A percentile compares a stretch with the other conserved stretches of the same genome.
Conservation (phyloP, 2,888 invertebrate species). For the Bombylius discolor region DNA sequence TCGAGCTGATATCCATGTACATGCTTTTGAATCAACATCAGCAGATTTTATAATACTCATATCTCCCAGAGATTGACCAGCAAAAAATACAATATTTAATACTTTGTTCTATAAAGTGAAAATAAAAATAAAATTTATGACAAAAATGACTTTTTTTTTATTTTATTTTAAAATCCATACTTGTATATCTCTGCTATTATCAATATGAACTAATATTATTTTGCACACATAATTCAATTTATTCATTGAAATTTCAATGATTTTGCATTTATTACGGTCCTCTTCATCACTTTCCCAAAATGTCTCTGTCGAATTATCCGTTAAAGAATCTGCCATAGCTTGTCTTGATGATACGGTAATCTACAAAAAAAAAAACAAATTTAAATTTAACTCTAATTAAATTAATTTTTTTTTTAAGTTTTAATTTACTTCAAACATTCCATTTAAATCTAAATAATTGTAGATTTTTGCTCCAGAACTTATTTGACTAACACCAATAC, state of each 20-base stretch:
- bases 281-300: conserved; percentile 99
- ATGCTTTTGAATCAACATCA: conserved; percentile 74
- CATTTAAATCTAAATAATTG: conserved; percentile 30
- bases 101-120: conserved; percentile 65
- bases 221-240: conserved; percentile 38
- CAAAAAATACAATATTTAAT: conserved; percentile 68
- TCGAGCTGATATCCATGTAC: conserved; percentile 84
- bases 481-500: conserved; percentile 10
- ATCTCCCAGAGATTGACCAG: conserved; percentile 71
- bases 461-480: conserved; percentile 26
- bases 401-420: background rate
- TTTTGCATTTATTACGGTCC: conserved; percentile 84
- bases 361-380: conserved; percentile 26
- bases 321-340: conserved; percentile 85
- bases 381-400: background rate
- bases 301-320: conserved; percentile 91
- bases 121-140: background rate
- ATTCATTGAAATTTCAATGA: conserved; percentile 56
- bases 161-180: conserved; percentile 34
- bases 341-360: conserved; percentile 85
- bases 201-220: conserved; percentile 73
- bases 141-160: too few relatives aligned
- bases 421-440: conserved; percentile 30
- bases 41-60: conserved; percentile 62
- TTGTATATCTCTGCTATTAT: conserved; percentile 84